Evolutionary conservation across 2,888 invertebrate genomes (phyloP).

Genomic region (Hymenopus coronatus): DNA sequence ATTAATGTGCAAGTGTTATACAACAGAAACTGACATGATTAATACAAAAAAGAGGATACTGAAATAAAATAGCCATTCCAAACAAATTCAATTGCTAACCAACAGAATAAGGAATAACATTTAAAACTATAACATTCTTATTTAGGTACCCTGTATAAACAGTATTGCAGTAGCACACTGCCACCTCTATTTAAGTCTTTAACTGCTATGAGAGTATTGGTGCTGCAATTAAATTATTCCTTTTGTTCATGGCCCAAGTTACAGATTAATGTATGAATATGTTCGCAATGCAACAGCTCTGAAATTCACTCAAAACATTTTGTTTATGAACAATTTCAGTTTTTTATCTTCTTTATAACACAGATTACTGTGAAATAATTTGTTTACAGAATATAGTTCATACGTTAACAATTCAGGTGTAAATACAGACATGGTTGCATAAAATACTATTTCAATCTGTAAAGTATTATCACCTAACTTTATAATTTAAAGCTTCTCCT

Average conservation of each 20-base stretch:
- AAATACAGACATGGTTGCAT: background rate
- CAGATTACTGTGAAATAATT: background rate
- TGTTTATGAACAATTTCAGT: too few species aligned
- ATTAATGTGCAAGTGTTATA: background rate
- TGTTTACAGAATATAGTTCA: background rate
- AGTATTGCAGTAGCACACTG: background rate
- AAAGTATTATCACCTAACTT: too few species aligned
- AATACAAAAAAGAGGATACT: background rate
- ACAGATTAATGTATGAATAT: background rate
- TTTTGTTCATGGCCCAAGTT: background rate
- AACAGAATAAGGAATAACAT: background rate
- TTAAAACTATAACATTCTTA: background rate
- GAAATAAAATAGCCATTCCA: background rate
- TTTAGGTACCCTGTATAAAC: background rate
- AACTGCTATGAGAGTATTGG: background rate
- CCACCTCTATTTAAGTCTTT: background rate
- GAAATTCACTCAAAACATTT: background rate
- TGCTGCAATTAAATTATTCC: background rate
- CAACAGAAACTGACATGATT: background rate
- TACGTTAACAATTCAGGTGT: background rate
- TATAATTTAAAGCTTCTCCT: background rate
- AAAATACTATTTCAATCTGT: background rate
- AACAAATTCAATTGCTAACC: background rate
- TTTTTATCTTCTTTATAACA: background rate
- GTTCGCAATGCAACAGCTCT: background rate